Conservation (phyloP, 1,140 invertebrate species). For the Saccostrea cuccullata region DNA sequence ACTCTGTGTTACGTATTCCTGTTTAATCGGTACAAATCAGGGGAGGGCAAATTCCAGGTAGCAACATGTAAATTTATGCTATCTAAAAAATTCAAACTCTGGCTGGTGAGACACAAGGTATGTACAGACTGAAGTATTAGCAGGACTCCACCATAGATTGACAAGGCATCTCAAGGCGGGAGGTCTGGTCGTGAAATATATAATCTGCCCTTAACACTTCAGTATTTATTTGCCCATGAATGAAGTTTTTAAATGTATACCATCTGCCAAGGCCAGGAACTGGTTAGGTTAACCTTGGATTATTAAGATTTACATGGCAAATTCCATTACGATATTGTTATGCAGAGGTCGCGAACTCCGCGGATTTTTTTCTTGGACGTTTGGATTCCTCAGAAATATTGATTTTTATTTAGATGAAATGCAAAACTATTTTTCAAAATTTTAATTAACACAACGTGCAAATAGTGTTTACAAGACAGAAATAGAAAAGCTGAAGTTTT, state of each 20-base stretch:
- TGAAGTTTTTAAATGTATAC: not conserved
- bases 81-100: not conserved
- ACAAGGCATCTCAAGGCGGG: not conserved
- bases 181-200: not conserved
- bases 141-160: not conserved
- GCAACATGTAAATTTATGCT: not conserved
- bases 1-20: constrained; percentile 14
- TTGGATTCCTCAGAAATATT: not conserved
- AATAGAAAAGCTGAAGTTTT: too few species aligned
- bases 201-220: constrained; percentile 15
- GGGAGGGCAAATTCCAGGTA: not conserved
- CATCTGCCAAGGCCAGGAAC: not conserved
- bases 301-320: not conserved
- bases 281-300: constrained; percentile 5
- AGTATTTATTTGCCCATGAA: not conserved
- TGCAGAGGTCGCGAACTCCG: not conserved
- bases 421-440: not conserved
- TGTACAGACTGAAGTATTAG: not conserved
- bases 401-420: not conserved
- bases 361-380: not conserved
- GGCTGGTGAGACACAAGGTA: not conserved
- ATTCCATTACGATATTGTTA: not conserved
- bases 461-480: not conserved
- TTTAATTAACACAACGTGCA: not conserved
- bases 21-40: not conserved